phyloP scores from a whole-genome alignment of 2,797 vertebrate genomes.

The Chelon auratus region DNA sequence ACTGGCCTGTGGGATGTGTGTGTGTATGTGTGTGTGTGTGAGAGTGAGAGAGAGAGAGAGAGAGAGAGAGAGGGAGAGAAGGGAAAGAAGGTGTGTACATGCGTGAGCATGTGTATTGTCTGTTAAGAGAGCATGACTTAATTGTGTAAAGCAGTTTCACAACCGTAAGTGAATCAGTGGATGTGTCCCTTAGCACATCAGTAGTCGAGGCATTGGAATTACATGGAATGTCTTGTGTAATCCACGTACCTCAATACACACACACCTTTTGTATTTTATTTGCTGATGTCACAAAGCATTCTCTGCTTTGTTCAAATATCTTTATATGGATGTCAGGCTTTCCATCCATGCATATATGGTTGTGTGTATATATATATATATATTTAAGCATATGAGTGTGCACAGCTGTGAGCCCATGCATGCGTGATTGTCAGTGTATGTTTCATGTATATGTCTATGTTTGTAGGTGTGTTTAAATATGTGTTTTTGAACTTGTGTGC shows the following conservation, averaged over 20 bases:
- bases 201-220: conserved; percentile 64
- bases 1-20: conserved; percentile 81
- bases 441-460: conserved; percentile 39
- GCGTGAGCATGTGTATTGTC: conserved; percentile 60
- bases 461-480: conserved; percentile 21
- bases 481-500: conserved; percentile 31
- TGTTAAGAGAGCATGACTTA: conserved; percentile 77
- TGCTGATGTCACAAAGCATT: conserved; percentile 43
- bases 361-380: background rate
- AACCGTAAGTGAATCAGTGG: conserved; percentile 72
- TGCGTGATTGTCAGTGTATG: conserved; percentile 21
- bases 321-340: conserved; percentile 55
- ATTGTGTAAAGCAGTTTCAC: conserved; percentile 78
- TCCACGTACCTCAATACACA: conserved; percentile 32
- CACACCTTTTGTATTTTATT: conserved; percentile 33
- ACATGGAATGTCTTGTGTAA: conserved; percentile 59
- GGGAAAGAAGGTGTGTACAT: conserved; percentile 12
- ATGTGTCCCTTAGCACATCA: conserved; percentile 70
- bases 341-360: conserved; percentile 49
- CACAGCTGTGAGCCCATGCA: conserved; percentile 3
- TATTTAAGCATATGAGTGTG: conserved; percentile 32
- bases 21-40: conserved; percentile 34
- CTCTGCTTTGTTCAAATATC: conserved; percentile 47
- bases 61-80: background rate
- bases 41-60: background rate